Conservation (phyloP, 2,797 vertebrate species). For the Synaphobranchus kaupii region DNA sequence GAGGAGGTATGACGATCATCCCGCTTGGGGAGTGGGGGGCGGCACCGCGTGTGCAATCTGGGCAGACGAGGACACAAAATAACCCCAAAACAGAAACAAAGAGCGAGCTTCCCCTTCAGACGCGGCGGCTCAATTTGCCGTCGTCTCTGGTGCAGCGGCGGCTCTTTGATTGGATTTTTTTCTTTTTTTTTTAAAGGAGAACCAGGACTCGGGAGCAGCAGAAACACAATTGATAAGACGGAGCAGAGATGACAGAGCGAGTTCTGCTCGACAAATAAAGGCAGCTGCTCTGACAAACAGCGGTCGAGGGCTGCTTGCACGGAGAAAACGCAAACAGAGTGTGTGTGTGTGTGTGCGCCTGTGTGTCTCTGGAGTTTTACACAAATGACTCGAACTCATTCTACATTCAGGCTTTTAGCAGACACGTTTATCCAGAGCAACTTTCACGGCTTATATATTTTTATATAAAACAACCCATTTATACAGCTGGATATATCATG, state of each 20-base stretch:
- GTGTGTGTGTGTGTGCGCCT: background rate
- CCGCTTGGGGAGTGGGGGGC: background rate
- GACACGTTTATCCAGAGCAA: too few species aligned
- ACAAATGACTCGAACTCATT: too few species aligned
- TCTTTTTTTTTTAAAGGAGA: too few species aligned
- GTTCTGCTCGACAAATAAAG: background rate
- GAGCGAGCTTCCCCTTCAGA: background rate
- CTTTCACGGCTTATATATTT: too few species aligned
- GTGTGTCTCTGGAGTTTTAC: background rate
- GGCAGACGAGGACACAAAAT: background rate
- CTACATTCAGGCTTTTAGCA: too few species aligned
- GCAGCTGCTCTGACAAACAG: background rate
- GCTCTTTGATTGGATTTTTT: background rate
- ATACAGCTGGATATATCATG: too few species aligned
- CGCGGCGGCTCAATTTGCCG: background rate
- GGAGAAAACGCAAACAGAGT: background rate
- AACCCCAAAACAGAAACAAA: background rate
- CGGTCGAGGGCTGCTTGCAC: background rate
- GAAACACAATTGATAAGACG: background rate
- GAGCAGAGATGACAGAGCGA: conserved; percentile 6
- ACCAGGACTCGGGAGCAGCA: background rate
- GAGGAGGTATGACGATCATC: background rate
- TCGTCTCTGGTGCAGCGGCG: background rate
- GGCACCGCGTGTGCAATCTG: background rate
- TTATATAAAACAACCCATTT: too few species aligned